phyloP scores from a whole-genome alignment of 2,113 vertebrate species.

The Nothocercus nigrocapillus region DNA sequence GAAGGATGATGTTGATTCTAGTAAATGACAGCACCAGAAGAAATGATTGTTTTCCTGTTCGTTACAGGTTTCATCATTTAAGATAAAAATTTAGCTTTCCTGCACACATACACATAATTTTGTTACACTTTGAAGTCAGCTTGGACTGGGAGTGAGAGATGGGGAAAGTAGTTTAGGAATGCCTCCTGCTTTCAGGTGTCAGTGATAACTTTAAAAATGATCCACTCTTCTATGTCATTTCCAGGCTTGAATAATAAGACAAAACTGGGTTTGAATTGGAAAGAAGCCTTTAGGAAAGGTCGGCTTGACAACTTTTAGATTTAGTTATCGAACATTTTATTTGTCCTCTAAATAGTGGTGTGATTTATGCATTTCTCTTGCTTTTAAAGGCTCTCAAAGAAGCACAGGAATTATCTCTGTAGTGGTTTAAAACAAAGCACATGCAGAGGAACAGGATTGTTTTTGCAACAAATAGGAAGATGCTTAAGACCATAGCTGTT shows the following conservation, averaged over 20 bases:
- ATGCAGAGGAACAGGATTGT: neutral
- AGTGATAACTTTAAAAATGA: neutral
- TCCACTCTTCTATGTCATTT: neutral
- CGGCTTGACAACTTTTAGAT: conserved; percentile 27
- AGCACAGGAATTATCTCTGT: neutral
- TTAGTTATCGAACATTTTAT: conserved; percentile 13
- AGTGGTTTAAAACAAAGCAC: neutral
- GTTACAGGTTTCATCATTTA: conserved; percentile 41
- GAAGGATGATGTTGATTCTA: conserved; percentile 73
- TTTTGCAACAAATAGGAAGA: conserved; percentile 2
- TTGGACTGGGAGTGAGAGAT: neutral
- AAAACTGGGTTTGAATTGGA: neutral
- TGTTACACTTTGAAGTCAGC: neutral
- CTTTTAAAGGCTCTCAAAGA: neutral
- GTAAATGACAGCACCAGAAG: conserved; percentile 73
- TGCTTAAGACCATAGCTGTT: neutral
- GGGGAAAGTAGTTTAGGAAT: neutral
- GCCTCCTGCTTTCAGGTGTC: neutral
- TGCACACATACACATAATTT: neutral
- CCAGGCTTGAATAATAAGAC: neutral
- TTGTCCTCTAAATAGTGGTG: neutral
- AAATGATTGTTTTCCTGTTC: conserved; percentile 65
- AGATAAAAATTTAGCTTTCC: conserved; percentile 39
- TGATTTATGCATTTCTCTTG: neutral
- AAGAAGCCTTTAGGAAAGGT: neutral